These are phyloP conservation scores for Cacatua alba DNA, from an alignment of 2,113 vertebrate genomes.

Conservation along the genomic window DNA sequence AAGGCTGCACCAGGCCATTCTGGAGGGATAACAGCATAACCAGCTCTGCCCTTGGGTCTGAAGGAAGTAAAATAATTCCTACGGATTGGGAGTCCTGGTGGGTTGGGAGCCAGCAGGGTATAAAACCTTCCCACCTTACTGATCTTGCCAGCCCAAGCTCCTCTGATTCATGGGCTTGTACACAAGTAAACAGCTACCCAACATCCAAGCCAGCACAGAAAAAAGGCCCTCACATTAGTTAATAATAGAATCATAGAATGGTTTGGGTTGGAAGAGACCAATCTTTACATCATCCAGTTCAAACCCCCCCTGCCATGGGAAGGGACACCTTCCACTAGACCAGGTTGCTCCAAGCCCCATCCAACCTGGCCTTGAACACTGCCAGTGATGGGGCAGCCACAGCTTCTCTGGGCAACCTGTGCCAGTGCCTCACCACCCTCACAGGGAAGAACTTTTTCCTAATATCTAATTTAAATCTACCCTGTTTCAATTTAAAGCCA, in stretches of 20 bases:
- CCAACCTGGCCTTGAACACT: background rate
- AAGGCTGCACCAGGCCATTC: background rate
- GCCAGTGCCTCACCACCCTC: background rate
- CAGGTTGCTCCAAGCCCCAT: background rate
- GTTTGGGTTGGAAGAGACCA: background rate
- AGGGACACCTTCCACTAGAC: background rate
- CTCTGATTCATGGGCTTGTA: accelerated
- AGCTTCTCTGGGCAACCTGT: background rate
- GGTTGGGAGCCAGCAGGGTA: background rate
- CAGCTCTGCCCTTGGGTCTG: background rate
- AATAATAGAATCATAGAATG: background rate
- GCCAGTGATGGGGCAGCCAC: background rate
- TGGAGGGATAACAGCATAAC: background rate
- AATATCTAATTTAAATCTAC: background rate
- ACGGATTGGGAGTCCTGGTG: accelerated
- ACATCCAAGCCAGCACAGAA: background rate
- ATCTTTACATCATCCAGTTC: background rate
- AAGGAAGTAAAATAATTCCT: background rate
- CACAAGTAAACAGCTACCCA: background rate
- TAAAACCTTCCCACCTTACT: background rate
- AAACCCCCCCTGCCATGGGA: background rate
- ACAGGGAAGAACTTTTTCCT: background rate
- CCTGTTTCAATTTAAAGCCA: background rate
- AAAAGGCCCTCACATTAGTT: background rate
- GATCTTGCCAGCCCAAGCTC: background rate